A percentile compares a stretch with the other conserved stretches of the same genome.
phyloP scores from a whole-genome alignment of 2,888 invertebrate genomes.

The Lamproptera curius region DNA sequence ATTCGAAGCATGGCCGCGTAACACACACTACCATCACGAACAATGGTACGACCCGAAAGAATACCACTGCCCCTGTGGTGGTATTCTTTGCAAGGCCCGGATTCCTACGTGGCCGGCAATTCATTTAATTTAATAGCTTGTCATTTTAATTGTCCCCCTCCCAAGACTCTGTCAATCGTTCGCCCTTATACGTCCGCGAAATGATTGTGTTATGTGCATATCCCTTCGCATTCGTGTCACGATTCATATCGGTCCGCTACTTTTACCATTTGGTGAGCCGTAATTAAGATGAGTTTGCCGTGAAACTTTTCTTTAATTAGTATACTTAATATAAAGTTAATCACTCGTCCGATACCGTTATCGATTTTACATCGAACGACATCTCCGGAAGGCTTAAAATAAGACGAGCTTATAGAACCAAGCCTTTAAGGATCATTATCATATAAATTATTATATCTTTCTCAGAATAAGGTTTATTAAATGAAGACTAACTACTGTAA shows the following conservation, averaged over 20 bases:
- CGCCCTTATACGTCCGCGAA: slow-evolving; percentile 45
- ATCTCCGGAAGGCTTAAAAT: not conserved
- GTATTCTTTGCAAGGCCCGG: slow-evolving; percentile 31
- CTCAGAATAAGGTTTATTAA: too few species aligned
- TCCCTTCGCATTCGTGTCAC: slow-evolving; percentile 38
- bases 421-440: too few species aligned
- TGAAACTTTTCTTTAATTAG: slow-evolving; percentile 25
- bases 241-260: slow-evolving; percentile 45
- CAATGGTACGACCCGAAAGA: slow-evolving; percentile 21
- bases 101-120: slow-evolving; percentile 56
- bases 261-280: slow-evolving; percentile 39
- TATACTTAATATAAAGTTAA: not conserved
- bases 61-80: slow-evolving; percentile 23
- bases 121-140: slow-evolving; percentile 58
- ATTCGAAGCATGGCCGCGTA: not conserved
- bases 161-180: slow-evolving; percentile 41
- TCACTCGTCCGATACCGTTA: not conserved
- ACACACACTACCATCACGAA: slow-evolving; percentile 22
- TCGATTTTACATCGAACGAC: not conserved
- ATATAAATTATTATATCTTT: too few species aligned
- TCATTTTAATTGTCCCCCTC: slow-evolving; percentile 45
- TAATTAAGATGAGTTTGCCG: slow-evolving; percentile 40
- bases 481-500: too few species aligned
- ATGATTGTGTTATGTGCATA: slow-evolving; percentile 46
- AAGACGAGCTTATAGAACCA: too few species aligned